Conservation (phyloP, 2,797 vertebrate species). For the Lagodon rhomboides region DNA sequence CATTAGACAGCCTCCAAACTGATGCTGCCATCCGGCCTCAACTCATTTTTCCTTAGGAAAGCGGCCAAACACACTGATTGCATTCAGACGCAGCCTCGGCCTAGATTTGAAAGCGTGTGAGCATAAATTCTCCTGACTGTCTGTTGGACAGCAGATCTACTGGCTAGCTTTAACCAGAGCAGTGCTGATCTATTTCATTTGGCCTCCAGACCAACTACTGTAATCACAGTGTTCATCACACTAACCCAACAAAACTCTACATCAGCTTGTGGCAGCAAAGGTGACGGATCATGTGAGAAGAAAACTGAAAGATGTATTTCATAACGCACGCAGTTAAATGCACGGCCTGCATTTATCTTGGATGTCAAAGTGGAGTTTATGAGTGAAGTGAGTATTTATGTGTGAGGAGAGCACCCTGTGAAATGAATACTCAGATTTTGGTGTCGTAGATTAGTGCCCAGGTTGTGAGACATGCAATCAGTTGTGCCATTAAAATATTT, state of each 20-base stretch:
- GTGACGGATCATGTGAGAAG: neutral
- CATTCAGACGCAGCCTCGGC: no score
- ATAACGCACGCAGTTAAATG: slow-evolving; percentile 29
- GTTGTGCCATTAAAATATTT: slow-evolving; percentile 40
- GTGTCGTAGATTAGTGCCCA: slow-evolving; percentile 13
- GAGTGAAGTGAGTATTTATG: slow-evolving; percentile 62
- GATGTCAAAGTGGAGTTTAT: slow-evolving; percentile 35
- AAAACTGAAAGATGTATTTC: slow-evolving; percentile 27
- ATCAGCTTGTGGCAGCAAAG: neutral
- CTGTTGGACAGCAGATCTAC: neutral
- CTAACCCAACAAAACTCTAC: neutral
- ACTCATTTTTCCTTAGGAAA: no score
- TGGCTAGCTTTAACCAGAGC: slow-evolving; percentile 7
- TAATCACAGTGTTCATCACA: slow-evolving; percentile 2
- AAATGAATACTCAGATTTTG: slow-evolving; percentile 5
- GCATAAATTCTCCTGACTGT: neutral
- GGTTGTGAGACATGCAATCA: slow-evolving; percentile 13
- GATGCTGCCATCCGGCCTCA: no score
- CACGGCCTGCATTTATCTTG: slow-evolving; percentile 9
- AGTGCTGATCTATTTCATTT: slow-evolving; percentile 13
- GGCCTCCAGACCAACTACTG: slow-evolving; percentile 11
- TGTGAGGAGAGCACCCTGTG: slow-evolving; percentile 42
- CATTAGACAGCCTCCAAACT: no score
- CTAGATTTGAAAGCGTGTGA: no score
- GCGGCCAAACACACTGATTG: no score